phyloP scores from a whole-genome alignment of 2,888 invertebrate genomes.

The Ectropis crepuscularia region DNA sequence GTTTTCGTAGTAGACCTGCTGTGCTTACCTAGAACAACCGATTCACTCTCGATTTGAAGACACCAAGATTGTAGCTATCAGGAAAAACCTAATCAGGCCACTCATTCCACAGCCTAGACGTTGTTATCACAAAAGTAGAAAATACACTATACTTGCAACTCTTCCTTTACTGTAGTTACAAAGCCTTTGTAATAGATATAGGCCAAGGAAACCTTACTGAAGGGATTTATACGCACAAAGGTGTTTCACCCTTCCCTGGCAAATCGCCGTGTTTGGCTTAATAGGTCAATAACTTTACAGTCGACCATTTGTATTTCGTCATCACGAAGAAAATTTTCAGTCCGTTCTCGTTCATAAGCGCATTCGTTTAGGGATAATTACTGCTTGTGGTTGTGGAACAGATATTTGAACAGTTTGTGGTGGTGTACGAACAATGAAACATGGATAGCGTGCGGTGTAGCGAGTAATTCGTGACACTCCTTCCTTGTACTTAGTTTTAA shows the following conservation, averaged over 20 bases:
- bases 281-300: conserved; percentile 30
- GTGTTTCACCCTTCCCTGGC: conserved; percentile 8
- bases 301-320: conserved; percentile 33
- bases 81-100: too few relatives aligned
- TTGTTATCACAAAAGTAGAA: too few relatives aligned
- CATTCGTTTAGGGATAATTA: neutral
- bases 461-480: conserved; percentile 55
- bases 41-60: too few relatives aligned
- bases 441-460: conserved; percentile 53
- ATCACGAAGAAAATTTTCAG: conserved; percentile 7
- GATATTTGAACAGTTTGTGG: conserved; percentile 19
- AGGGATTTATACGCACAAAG: neutral
- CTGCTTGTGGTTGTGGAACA: conserved; percentile 2
- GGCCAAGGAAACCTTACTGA: conserved; percentile 20
- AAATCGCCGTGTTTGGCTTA: neutral
- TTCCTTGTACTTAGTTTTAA: conserved; percentile 20
- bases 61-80: too few relatives aligned
- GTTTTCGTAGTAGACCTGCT: too few relatives aligned
- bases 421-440: conserved; percentile 51
- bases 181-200: neutral
- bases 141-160: too few relatives aligned
- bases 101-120: too few relatives aligned
- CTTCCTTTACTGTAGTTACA: too few relatives aligned
- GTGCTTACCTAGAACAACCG: too few relatives aligned
- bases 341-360: neutral